Evolutionary conservation across 2,888 invertebrate genomes (phyloP), one percentile per base, ranked within the genome.

Genomic region (Noctuana brunneofusca): DNA sequence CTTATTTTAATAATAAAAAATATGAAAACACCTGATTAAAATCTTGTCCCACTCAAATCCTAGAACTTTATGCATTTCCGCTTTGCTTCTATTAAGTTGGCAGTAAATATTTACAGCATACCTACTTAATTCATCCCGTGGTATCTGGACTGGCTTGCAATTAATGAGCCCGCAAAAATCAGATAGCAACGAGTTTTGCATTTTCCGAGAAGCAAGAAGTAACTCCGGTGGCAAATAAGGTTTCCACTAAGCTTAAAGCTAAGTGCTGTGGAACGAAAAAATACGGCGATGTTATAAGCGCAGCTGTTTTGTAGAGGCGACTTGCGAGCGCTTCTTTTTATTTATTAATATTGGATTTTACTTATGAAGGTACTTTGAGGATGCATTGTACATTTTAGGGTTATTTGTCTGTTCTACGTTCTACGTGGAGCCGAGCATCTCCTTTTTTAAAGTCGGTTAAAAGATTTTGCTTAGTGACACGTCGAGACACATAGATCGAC

Each of bases 111-210:
- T 58, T 52, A 59, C 32, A 58, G 30, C 27, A 32, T 24, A 59
- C 32, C 35, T 48, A 60, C 32, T 46, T 48, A 60, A 54, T 60
- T 54, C 53, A 60, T 60, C 46, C 53, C 46, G 53, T 32, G 20
- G 18, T 53, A 60, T 54, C 60, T 53, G 43, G 32, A 30, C 52
- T 53, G 41, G 27, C 16, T 22, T 18, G 60, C 58, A 32, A 60
- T 60, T 60, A 60, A 60, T 60, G 59, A 60, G 46, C 53, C 59
- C 59, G 59, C 59, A 60, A 46, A 52, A 46, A 60, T 60, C 59
- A 43, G 59, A 60, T 60, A 60, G 35, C 59, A 52, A 53, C 18
- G 46, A 54, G 35, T 60, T 48, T 60, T 54, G 60, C 53, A 60
- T 54, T 60, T 60, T 54, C 43, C 41, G 52, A 59, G 52, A 46